phyloP scores from a whole-genome alignment of 2,797 vertebrate species.

The Tokudaia muenninki region DNA sequence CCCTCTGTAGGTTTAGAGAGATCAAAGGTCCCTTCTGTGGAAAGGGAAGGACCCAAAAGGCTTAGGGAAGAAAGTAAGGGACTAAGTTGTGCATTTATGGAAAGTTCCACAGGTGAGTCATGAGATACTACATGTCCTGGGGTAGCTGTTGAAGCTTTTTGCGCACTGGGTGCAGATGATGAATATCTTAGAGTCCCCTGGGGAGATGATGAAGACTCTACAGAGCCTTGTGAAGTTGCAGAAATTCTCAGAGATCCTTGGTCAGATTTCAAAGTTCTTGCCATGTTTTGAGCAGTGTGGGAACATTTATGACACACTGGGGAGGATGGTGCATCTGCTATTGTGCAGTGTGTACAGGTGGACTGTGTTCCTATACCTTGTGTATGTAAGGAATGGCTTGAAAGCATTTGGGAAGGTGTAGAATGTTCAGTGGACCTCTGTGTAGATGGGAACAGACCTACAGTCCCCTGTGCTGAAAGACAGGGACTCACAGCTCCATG shows the following conservation, averaged over 20 bases:
- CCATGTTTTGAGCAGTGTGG: neutral
- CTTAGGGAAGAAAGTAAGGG: neutral
- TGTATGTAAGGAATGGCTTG: too few relatives aligned
- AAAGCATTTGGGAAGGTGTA: neutral
- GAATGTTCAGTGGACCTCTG: too few relatives aligned
- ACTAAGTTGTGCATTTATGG: too few relatives aligned
- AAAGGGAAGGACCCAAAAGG: neutral
- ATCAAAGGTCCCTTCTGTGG: too few relatives aligned
- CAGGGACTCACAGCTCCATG: neutral
- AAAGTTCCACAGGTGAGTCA: neutral
- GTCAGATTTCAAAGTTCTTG: neutral
- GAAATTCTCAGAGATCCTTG: neutral
- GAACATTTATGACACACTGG: too few relatives aligned
- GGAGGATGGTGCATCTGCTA: too few relatives aligned
- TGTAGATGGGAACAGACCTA: neutral
- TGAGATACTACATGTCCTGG: neutral
- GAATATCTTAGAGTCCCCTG: neutral
- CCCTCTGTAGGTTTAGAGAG: too few relatives aligned
- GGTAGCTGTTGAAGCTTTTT: neutral
- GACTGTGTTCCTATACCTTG: neutral
- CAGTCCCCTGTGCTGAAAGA: neutral
- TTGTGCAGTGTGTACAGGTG: too few relatives aligned
- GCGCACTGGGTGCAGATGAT: neutral
- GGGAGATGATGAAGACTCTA: fast-evolving
- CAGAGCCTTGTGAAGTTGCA: neutral